Conservation (phyloP, 2,113 vertebrate species). For the Chaetops frenatus region DNA sequence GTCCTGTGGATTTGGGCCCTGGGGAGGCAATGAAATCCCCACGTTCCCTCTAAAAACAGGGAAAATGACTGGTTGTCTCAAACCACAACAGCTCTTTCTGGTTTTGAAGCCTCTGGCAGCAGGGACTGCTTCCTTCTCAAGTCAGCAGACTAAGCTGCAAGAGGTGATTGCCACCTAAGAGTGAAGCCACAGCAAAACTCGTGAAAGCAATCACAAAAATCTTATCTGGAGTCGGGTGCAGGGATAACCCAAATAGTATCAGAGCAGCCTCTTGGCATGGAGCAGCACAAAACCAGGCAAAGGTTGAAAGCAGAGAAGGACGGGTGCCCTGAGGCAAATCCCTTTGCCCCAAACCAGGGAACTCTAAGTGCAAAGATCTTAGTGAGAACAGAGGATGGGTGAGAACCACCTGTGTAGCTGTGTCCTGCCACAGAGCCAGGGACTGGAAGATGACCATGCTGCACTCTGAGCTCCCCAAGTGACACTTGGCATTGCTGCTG, state of each 20-base stretch:
- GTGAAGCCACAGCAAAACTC: background rate
- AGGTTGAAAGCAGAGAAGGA: background rate
- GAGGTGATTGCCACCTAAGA: background rate
- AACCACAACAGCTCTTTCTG: background rate
- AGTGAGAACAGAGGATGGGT: background rate
- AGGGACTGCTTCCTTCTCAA: background rate
- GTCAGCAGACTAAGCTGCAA: background rate
- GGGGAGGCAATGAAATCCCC: background rate
- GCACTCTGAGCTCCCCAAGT: background rate
- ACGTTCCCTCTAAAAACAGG: fast-evolving
- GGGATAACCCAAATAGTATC: background rate
- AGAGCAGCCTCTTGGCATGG: fast-evolving
- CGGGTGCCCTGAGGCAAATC: background rate
- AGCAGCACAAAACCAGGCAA: background rate
- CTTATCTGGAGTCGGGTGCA: background rate
- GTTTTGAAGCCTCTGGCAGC: background rate
- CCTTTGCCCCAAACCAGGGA: background rate
- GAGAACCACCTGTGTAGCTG: background rate
- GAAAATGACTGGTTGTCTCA: background rate
- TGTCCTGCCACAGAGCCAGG: fast-evolving
- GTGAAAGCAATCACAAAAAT: background rate
- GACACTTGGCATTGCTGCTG: background rate
- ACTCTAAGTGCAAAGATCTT: background rate
- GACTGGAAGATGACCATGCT: background rate
- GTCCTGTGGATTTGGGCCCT: fast-evolving